Percentiles rank a stretch among this genome's conserved stretches.
Conservation (phyloP, 1,140 invertebrate species). For the Drosophila prosaltans region DNA sequence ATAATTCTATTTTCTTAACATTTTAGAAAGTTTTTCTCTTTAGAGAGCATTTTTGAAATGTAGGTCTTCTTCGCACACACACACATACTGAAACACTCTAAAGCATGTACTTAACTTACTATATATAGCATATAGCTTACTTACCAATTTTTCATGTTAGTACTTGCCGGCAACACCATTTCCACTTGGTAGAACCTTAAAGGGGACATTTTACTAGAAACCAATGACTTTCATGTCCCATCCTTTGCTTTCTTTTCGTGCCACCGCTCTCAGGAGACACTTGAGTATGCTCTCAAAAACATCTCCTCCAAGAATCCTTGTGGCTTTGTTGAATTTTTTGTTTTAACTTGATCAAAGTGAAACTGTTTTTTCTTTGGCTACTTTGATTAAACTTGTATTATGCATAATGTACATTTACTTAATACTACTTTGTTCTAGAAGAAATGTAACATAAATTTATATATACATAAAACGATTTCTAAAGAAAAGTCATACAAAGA, state of each 20-base stretch:
- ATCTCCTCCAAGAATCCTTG: not conserved
- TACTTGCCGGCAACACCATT: not conserved
- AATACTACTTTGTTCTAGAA: no score
- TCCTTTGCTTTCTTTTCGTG: not conserved
- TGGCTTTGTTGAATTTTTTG: not conserved
- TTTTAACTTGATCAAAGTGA: no score
- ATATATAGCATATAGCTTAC: not conserved
- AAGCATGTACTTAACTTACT: not conserved
- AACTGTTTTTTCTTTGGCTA: not conserved
- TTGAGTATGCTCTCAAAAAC: not conserved
- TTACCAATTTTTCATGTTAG: not conserved
- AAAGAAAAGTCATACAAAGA: no score
- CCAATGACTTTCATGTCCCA: not conserved
- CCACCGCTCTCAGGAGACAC: not conserved
- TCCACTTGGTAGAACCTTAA: not conserved
- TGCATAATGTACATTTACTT: no score
- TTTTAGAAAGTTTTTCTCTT: slow-evolving; percentile 25
- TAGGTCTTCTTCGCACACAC: slow-evolving; percentile 8
- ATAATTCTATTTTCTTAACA: slow-evolving; percentile 22
- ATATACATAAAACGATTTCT: no score
- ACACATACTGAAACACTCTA: not conserved
- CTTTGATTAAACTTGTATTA: not conserved
- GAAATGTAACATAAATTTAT: no score
- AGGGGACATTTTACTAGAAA: not conserved
- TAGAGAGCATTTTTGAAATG: slow-evolving; percentile 5